phyloP scores from a whole-genome alignment of 2,888 invertebrate species.

The Pseudococcus jackbeardsleyi region DNA sequence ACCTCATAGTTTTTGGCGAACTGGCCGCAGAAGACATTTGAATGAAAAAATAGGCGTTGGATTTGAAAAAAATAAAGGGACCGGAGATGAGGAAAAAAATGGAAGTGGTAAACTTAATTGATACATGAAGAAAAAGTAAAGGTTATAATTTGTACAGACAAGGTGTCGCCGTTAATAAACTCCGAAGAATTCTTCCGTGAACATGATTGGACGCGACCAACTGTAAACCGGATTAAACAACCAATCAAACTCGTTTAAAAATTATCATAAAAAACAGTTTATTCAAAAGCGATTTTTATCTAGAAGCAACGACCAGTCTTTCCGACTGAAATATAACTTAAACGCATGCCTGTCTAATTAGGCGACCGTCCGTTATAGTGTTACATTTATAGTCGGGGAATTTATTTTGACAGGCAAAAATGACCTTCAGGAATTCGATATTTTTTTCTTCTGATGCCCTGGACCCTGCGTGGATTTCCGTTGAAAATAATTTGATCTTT shows the following conservation, averaged over 20 bases:
- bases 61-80: no score
- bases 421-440: slow-evolving; percentile 61
- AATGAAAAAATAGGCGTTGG: no score
- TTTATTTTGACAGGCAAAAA: slow-evolving; percentile 49
- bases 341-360: slow-evolving; percentile 61
- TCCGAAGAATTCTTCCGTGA: slow-evolving; percentile 57
- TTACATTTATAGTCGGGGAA: slow-evolving; percentile 57
- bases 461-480: not conserved
- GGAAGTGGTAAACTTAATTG: slow-evolving; percentile 35
- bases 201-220: slow-evolving; percentile 62
- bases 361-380: slow-evolving; percentile 57
- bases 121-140: slow-evolving; percentile 50
- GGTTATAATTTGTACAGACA: slow-evolving; percentile 61
- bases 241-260: slow-evolving; percentile 64
- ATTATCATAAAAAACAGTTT: slow-evolving; percentile 63
- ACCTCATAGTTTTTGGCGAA: not conserved
- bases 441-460: slow-evolving; percentile 19
- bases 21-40: no score
- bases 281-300: slow-evolving; percentile 61
- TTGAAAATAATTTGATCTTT: slow-evolving; percentile 61
- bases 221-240: slow-evolving; percentile 65
- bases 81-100: not conserved
- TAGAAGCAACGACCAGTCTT: slow-evolving; percentile 49
- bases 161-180: slow-evolving; percentile 64
- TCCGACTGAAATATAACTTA: slow-evolving; percentile 45